Evolutionary conservation across 2,113 vertebrate species (phyloP).

Genomic region (Heterotilapia buettikoferi): DNA sequence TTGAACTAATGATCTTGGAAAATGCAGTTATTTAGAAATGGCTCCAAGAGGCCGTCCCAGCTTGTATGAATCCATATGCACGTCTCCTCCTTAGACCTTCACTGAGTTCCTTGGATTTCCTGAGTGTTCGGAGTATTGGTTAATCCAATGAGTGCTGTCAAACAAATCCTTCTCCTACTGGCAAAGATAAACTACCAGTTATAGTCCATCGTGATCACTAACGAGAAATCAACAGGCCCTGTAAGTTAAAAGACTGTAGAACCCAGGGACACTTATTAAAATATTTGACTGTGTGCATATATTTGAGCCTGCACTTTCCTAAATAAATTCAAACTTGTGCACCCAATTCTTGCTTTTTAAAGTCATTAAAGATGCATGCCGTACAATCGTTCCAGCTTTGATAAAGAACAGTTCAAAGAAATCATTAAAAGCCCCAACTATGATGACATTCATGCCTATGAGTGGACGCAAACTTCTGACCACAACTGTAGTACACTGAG

Average conservation of each 20-base stretch:
- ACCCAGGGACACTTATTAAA: no score
- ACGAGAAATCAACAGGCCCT: no score
- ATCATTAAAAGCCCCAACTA: not conserved
- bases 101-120: no score
- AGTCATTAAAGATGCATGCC: not conserved
- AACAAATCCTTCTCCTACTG: no score
- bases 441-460: not conserved
- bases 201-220: no score
- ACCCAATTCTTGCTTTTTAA: not conserved
- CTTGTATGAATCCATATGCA: not conserved
- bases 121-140: no score
- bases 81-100: not conserved
- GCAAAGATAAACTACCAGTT: no score
- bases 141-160: no score
- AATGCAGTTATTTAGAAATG: fast-evolving
- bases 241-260: no score
- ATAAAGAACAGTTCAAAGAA: fast-evolving
- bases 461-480: not conserved
- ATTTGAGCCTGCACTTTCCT: no score
- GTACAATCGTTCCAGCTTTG: not conserved
- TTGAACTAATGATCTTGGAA: not conserved
- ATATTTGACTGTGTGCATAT: no score
- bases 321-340: no score
- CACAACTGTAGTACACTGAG: not conserved
- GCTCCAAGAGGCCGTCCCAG: not conserved